Base-by-base conservation (phyloP, 2,888 invertebrate species). In the Pedicia rivosa region DNA sequence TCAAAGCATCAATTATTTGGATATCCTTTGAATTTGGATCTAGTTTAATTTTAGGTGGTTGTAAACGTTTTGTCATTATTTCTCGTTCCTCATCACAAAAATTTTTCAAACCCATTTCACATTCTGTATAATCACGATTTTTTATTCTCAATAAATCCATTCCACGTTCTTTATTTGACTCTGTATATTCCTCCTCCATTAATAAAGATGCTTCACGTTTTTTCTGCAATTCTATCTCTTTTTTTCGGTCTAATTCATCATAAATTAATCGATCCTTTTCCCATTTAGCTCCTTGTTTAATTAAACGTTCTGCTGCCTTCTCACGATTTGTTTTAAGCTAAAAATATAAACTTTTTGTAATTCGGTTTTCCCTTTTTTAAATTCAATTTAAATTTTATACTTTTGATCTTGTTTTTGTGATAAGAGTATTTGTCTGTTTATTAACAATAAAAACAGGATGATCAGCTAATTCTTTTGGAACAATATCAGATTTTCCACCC, bases 391-490 rank as follows among this genome's bases (percentile, higher is more conserved):
- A n/a, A n/a, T n/a, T n/a, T n/a, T n/a, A n/a, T n/a, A n/a, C n/a
- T 22, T 16, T 67, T 4, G 65, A 60, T 39, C 69, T 57, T 42
- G 64, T 54, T 43, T 63, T 65, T 9, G 57, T 57, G 41, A 67
- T 65, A 42, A 68, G 52, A 38, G 59, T 51, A 43, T 63, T 62
- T 42, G 66, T 66, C 43, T 65, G 60, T 43, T 57, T 55, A 42
- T 68, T 66, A 28, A 68, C 67, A 40, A 67, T 59, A 53, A 74
- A 71, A 5, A 75, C 66, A 10, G 74, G 74, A 61, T 74, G 74
- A 41, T 67, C 58, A n/a, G 64, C 63, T 54, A 74, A 63, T 49
- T 70, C 71, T 12, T 61, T 54, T 0, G 74, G 72, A 40, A 72
- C 70, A 39, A 68, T 62, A 44, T 66, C 59, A 20, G 71, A 67